Evolutionary conservation across 2,888 invertebrate genomes (phyloP).

Genomic region (Eretmocerus hayati): DNA sequence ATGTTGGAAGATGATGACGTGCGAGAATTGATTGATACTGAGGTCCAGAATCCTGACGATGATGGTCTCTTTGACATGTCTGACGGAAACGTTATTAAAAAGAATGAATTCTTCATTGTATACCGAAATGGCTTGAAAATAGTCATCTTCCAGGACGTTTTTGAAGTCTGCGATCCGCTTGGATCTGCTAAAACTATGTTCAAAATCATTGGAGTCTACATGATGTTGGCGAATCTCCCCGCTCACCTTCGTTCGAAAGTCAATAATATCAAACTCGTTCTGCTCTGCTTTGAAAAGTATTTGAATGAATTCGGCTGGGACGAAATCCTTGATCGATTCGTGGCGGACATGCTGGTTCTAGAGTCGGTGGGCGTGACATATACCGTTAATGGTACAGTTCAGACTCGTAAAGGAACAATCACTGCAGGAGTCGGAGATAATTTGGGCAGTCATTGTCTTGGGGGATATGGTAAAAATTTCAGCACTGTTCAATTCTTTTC

Average conservation of each 20-base stretch:
- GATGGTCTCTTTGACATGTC: neutral
- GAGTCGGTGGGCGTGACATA: neutral
- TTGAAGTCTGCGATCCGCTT: conserved; percentile 4
- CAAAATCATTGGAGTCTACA: conserved; percentile 2
- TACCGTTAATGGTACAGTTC: neutral
- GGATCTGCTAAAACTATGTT: neutral
- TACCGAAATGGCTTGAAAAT: neutral
- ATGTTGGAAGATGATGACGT: neutral
- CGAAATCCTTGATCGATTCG: conserved; percentile 13
- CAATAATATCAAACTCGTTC: conserved; percentile 25
- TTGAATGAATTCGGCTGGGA: conserved; percentile 12
- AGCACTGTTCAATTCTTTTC: conserved; percentile 27
- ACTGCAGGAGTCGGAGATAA: neutral
- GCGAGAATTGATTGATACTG: no score
- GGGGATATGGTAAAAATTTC: conserved; percentile 19
- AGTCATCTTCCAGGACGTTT: conserved; percentile 3
- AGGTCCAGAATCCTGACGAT: neutral
- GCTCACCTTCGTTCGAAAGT: conserved; percentile 5
- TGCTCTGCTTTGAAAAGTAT: conserved; percentile 24
- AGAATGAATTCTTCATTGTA: neutral
- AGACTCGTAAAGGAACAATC: neutral
- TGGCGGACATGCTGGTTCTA: conserved; percentile 1
- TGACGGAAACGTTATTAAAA: neutral
- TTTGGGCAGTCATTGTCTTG: neutral
- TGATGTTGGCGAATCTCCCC: conserved; percentile 1